Evolutionary conservation across 2,113 vertebrate genomes (phyloP), one percentile per base, ranked within the genome.

Genomic region (Raja brachyura): DNA sequence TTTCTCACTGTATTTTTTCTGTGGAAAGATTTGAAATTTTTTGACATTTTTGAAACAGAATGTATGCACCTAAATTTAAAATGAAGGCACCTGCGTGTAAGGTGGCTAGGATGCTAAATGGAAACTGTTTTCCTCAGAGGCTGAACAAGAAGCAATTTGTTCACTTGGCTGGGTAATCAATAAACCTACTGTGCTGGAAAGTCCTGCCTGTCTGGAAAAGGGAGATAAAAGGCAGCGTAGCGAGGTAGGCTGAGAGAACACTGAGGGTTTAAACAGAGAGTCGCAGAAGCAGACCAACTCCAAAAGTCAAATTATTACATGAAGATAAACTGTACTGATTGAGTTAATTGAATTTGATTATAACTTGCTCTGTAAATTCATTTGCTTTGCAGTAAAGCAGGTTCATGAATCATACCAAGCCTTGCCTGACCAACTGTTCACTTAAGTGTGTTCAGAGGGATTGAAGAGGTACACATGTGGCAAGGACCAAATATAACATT

Each of bases 101-200:
- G 56, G n/a, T 66, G 59, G 83, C 31, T 66, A 5, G 20, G 59
- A 31, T 66, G 28, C 61, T 31, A 66, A 88, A 66, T 63, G 83
- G 83, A 88, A 88, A 16, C 61, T 88, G 83, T 88, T 88, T 88
- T 63, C 83, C 83, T 88, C 28, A 7, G 83, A 66, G 59, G 16
- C n/a, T 88, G 83, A 88, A 88, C 83, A 88, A 88, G 83, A 66
- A 88, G 83, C 83, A 88, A 88, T 88, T 88, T 88, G 83, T 88
- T 88, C 61, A 61, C 83, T 88, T 88, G 83, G 63, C 83, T 88
- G 83, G 59, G n/a, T 63, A 88, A 88, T 88, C 83, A 88, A 88
- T 88, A 61, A 61, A 88, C 28, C 83, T 59, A 88, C 16, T 88
- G 59, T 88, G 59, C n/a, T 88, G 83, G 59, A 88, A 88, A 88